These are phyloP conservation scores for Stegodyphus mimosarum DNA, from an alignment of 1,140 invertebrate genomes.

Conservation along the genomic window DNA sequence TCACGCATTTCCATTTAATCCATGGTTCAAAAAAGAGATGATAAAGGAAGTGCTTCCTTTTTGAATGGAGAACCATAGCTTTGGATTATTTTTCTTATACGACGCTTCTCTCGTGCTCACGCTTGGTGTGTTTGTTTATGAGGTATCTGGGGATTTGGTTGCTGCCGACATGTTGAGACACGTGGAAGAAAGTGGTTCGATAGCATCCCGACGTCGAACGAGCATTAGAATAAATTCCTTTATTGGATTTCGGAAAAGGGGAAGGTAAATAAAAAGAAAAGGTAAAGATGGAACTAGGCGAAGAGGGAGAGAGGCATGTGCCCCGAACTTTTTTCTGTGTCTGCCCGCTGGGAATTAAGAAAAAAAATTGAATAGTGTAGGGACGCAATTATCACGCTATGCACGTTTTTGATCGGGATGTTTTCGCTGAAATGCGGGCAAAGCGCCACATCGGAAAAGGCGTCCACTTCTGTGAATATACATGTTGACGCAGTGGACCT, in stretches of 20 bases:
- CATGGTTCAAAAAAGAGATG: too few species aligned
- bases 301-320: background rate
- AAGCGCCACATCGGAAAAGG: too few species aligned
- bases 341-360: background rate
- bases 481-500: too few species aligned
- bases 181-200: background rate
- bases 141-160: background rate
- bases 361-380: background rate
- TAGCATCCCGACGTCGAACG: background rate
- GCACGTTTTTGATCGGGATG: background rate
- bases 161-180: background rate
- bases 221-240: constrained; percentile 3
- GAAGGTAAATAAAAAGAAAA: background rate
- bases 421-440: background rate
- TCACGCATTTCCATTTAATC: too few species aligned
- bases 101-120: background rate
- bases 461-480: too few species aligned
- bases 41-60: too few species aligned
- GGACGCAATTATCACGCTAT: background rate
- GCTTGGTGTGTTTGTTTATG: background rate
- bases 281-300: background rate
- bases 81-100: background rate
- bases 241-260: background rate
- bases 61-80: background rate
- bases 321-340: background rate